Evolutionary conservation across 2,888 invertebrate species (phyloP).

Genomic region (Athalia cordata): DNA sequence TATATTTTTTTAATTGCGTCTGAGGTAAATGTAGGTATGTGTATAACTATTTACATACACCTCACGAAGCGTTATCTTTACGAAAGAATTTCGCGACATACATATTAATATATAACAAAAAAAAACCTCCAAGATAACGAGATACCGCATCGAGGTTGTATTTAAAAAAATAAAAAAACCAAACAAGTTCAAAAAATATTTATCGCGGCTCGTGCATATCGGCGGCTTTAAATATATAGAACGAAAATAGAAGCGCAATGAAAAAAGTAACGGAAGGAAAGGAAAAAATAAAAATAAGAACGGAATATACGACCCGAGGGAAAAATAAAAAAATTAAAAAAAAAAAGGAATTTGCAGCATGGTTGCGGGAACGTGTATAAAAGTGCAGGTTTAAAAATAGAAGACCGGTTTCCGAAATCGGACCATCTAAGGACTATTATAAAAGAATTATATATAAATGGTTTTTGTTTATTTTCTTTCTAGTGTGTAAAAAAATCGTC

Average conservation of each 20-base stretch:
- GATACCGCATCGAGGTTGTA: too few relatives aligned
- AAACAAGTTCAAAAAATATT: too few relatives aligned
- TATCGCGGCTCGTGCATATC: too few relatives aligned
- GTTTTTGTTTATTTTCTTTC: background rate
- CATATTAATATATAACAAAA: background rate
- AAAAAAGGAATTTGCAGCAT: background rate
- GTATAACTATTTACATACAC: too few relatives aligned
- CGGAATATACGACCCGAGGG: background rate
- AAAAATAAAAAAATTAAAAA: background rate
- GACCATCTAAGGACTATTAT: slow-evolving; percentile 39
- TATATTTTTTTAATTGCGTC: too few relatives aligned
- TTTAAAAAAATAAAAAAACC: too few relatives aligned
- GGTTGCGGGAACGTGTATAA: background rate
- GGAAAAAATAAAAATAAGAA: too few relatives aligned
- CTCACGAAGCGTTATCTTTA: background rate
- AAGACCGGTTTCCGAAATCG: slow-evolving; percentile 36
- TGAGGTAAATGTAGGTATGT: too few relatives aligned
- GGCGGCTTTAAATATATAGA: too few relatives aligned
- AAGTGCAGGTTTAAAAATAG: slow-evolving; percentile 28
- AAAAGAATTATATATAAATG: background rate
- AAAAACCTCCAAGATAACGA: too few relatives aligned
- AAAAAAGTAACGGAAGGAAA: background rate
- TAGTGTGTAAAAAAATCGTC: too few relatives aligned
- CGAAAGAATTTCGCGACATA: slow-evolving; percentile 31
- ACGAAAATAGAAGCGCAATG: too few relatives aligned